phyloP scores from a whole-genome alignment of 2,113 vertebrate species.

The Chelonoidis abingdonii region DNA sequence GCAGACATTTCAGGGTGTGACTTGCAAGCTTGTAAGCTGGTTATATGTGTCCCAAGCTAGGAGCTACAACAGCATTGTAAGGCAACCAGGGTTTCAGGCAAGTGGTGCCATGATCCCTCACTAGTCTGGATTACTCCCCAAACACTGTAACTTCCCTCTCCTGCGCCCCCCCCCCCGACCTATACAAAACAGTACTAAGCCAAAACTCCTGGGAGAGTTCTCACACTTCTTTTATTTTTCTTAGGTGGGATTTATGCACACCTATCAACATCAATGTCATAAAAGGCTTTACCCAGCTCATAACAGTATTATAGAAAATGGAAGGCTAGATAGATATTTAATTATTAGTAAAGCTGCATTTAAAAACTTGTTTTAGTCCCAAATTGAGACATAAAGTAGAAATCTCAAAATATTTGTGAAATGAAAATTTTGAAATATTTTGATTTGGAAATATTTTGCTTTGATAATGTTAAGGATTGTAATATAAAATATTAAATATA shows the following conservation, averaged over 20 bases:
- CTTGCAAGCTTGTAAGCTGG: background rate
- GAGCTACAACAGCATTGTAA: background rate
- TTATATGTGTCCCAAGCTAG: background rate
- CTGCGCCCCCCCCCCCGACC: rapidly evolving
- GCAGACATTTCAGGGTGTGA: background rate
- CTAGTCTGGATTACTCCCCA: background rate
- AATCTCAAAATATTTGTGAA: background rate
- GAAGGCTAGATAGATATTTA: background rate
- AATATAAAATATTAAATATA: background rate
- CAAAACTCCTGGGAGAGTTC: background rate
- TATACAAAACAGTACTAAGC: background rate
- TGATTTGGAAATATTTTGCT: background rate
- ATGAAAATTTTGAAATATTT: background rate
- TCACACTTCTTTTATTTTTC: background rate
- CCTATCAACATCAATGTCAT: background rate
- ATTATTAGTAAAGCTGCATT: background rate
- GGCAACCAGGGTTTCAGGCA: background rate
- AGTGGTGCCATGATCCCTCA: too few relatives aligned
- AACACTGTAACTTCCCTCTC: background rate
- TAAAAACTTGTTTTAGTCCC: background rate
- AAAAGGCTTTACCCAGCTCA: background rate
- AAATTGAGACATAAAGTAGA: background rate
- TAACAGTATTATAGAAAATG: background rate
- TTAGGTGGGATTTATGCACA: background rate
- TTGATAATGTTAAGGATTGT: background rate